A percentile compares a stretch with the other conserved stretches of the same genome.
These are phyloP conservation scores for Yponomeuta cagnagella DNA, from an alignment of 2,888 invertebrate genomes.

Conservation along the genomic window DNA sequence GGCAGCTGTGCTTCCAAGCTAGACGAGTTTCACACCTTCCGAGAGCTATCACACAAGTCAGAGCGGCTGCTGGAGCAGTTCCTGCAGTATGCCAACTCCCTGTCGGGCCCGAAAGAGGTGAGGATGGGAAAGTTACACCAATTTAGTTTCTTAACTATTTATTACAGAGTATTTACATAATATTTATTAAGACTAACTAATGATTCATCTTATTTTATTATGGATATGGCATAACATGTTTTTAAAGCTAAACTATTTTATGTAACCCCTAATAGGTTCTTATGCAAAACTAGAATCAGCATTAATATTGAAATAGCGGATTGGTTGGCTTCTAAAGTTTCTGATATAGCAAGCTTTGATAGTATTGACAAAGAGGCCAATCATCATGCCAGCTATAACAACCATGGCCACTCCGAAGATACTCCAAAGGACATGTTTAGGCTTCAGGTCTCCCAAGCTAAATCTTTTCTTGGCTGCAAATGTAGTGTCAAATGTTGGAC, in stretches of 20 bases:
- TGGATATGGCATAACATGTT: neutral
- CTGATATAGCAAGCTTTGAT: conserved; percentile 51
- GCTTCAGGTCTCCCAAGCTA: conserved; percentile 46
- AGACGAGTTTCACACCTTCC: conserved; percentile 85
- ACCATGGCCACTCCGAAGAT: conserved; percentile 59
- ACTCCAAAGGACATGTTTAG: conserved; percentile 63
- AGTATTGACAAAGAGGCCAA: conserved; percentile 55
- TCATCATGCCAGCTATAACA: conserved; percentile 52
- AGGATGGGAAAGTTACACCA: conserved; percentile 29
- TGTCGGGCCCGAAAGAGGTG: conserved; percentile 80
- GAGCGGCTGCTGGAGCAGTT: conserved; percentile 85
- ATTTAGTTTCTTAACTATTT: conserved; percentile 1
- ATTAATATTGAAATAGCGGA: conserved; percentile 57
- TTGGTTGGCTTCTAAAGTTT: conserved; percentile 49
- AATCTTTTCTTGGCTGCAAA: conserved; percentile 40
- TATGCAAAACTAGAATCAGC: conserved; percentile 54
- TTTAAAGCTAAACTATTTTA: neutral
- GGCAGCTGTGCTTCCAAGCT: conserved; percentile 84
- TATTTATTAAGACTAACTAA: conserved; percentile 1
- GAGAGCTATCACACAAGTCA: conserved; percentile 84
- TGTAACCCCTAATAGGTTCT: conserved; percentile 21
- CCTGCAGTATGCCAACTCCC: conserved; percentile 82
- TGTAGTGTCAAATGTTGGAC: conserved; percentile 56
- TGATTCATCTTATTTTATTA: neutral
- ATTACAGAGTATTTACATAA: conserved; percentile 16